Base-by-base conservation (phyloP, 2,113 vertebrate species). In the Puntigrus tetrazona region DNA sequence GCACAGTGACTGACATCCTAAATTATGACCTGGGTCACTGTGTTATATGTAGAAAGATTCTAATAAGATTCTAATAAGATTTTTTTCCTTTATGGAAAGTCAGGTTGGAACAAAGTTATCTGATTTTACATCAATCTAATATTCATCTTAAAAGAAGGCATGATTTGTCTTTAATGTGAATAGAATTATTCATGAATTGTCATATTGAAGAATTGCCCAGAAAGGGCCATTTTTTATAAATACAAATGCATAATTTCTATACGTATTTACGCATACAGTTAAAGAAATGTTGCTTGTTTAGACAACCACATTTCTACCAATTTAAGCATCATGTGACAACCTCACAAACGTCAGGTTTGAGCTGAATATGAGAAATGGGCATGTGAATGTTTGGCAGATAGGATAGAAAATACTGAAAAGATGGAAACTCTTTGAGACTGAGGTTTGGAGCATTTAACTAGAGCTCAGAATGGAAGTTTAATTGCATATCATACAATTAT, bases 381-480 rank as follows among this genome's bases (percentile, higher is more conserved):
- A 70, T 70, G 27, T 34, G 63, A 75, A 29, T 3, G 7, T 18
- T 2, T n/a, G n/a, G n/a, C n/a, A n/a, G n/a, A 77, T 45, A 55
- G 50, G 75, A 38, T 34, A 78, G 36, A 43, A 63, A 79, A 27
- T 41, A 25, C 59, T 80, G 34, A 77, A 77, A 38, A 38, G 31
- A 38, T 80, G 29, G 50, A 57, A 77, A 57, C 75, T 57, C 75
- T 77, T 8, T 22, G 25, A 80, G 38, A 45, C 25, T 65, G 57
- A 65, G 29, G 36, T 63, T 81, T 63, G 55, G 20, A 67, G 20
- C 16, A 14, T 79, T 47, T 45, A 80, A 20, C 59, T 47, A 80
- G 78, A 63, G 65, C 78, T 47, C 61, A 65, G 22, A 78, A 78
- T 78, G 76, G 76, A 78, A 80, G 27, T 45, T 18, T 80, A 65